Evolutionary conservation across 2,113 vertebrate species (phyloP).

Genomic region (Lepus timidus): DNA sequence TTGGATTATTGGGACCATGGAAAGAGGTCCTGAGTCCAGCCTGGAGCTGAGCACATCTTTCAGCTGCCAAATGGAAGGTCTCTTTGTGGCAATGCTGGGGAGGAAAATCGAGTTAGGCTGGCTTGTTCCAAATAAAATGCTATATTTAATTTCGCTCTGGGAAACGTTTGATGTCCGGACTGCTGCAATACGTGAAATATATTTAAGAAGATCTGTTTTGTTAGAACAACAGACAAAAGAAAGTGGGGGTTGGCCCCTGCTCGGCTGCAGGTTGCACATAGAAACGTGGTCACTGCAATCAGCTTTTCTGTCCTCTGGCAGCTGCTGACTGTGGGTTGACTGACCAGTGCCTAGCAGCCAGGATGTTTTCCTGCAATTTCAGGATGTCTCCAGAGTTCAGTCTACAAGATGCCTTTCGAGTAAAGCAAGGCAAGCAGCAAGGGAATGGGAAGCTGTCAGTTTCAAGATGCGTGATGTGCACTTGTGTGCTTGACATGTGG

Average conservation of each 20-base stretch:
- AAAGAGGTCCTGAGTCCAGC: constrained; percentile 12
- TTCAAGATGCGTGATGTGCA: background rate
- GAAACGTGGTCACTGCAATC: background rate
- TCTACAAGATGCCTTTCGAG: background rate
- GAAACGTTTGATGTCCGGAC: constrained; percentile 73
- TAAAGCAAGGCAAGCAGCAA: fast-evolving
- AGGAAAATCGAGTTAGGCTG: constrained; percentile 58
- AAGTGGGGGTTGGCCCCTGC: background rate
- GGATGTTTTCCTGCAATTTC: background rate
- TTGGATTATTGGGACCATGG: background rate
- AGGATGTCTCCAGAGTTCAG: background rate
- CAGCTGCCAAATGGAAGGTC: constrained; percentile 57
- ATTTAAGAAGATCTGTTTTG: constrained; percentile 65
- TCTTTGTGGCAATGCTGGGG: background rate
- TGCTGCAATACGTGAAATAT: constrained; percentile 44
- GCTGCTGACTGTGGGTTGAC: background rate
- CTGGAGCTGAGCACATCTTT: constrained; percentile 52
- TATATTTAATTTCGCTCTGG: constrained; percentile 78
- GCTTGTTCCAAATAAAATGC: constrained; percentile 69
- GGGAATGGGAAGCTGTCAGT: background rate
- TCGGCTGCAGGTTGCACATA: background rate
- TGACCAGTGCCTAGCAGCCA: background rate
- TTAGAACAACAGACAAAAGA: constrained; percentile 26
- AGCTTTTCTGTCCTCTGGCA: background rate
- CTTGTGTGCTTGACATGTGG: background rate